phyloP scores from a whole-genome alignment of 2,888 invertebrate species.

The Cheilosia vulpina region DNA sequence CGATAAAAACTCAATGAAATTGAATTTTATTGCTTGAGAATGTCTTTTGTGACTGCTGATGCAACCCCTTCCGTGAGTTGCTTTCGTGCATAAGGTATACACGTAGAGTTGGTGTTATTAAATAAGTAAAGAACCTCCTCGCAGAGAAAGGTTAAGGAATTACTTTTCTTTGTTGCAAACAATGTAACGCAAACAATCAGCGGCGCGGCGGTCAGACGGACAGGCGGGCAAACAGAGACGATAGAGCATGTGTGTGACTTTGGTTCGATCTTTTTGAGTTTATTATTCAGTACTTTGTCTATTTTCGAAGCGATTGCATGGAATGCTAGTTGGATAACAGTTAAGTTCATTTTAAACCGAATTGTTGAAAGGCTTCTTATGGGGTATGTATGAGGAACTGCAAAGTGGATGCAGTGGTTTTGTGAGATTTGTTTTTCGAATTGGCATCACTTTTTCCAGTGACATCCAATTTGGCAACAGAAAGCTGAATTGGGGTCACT shows the following conservation, averaged over 20 bases:
- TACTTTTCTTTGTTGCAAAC: conserved; percentile 40
- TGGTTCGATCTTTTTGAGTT: conserved; percentile 33
- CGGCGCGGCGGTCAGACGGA: conserved; percentile 21
- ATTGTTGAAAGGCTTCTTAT: too few species aligned
- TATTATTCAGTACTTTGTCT: neutral
- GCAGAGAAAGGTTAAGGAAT: conserved; percentile 27
- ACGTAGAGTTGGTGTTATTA: conserved; percentile 47
- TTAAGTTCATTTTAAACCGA: neutral
- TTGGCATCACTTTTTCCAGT: too few species aligned
- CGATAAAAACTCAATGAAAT: conserved; percentile 74
- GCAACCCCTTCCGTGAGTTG: conserved; percentile 30
- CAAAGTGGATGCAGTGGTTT: too few species aligned
- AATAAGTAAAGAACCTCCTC: conserved; percentile 17
- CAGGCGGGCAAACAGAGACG: conserved; percentile 9
- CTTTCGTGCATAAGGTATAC: conserved; percentile 41
- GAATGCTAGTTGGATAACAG: neutral
- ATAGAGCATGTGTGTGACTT: conserved; percentile 23
- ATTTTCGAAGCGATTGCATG: neutral
- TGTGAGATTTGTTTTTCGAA: too few species aligned
- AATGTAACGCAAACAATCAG: conserved; percentile 10
- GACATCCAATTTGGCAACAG: too few species aligned
- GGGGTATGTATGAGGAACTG: too few species aligned
- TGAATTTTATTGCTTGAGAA: conserved; percentile 69
- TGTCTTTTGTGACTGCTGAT: conserved; percentile 50
- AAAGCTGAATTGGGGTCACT: too few species aligned